phyloP scores from a whole-genome alignment of 2,888 invertebrate genomes.

The Brenthis hecate region DNA sequence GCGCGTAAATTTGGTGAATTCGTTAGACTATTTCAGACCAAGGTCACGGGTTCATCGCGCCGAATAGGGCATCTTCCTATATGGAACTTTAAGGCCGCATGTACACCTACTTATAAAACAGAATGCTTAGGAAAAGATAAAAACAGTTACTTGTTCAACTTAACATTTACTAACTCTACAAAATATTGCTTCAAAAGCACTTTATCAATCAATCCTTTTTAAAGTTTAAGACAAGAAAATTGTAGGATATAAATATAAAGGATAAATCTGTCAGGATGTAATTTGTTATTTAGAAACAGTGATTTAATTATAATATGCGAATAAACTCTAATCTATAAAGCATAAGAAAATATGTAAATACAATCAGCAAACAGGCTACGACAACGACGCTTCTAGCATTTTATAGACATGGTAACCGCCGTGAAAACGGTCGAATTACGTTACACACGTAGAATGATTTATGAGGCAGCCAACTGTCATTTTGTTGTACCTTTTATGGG shows the following conservation, averaged over 20 bases:
- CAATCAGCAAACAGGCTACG: constrained; percentile 22
- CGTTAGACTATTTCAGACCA: constrained; percentile 66
- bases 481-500: constrained; percentile 64
- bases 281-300: constrained; percentile 15
- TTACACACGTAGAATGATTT: constrained; percentile 66
- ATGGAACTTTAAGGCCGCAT: constrained; percentile 29
- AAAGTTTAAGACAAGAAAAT: constrained; percentile 23
- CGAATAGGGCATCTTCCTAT: constrained; percentile 51
- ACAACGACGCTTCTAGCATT: constrained; percentile 28
- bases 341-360: constrained; percentile 19
- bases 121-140: neutral
- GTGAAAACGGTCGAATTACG: constrained; percentile 41
- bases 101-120: constrained; percentile 9
- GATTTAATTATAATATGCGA: constrained; percentile 19
- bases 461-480: constrained; percentile 61
- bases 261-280: constrained; percentile 20
- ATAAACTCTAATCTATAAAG: constrained; percentile 4
- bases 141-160: neutral
- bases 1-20: constrained; percentile 70
- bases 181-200: neutral
- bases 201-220: constrained; percentile 12
- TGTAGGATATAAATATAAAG: constrained; percentile 2
- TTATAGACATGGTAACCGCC: constrained; percentile 27
- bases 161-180: neutral
- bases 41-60: constrained; percentile 67